Evolutionary conservation across 2,888 invertebrate species (phyloP).

Genomic region (Nebria brevicollis): DNA sequence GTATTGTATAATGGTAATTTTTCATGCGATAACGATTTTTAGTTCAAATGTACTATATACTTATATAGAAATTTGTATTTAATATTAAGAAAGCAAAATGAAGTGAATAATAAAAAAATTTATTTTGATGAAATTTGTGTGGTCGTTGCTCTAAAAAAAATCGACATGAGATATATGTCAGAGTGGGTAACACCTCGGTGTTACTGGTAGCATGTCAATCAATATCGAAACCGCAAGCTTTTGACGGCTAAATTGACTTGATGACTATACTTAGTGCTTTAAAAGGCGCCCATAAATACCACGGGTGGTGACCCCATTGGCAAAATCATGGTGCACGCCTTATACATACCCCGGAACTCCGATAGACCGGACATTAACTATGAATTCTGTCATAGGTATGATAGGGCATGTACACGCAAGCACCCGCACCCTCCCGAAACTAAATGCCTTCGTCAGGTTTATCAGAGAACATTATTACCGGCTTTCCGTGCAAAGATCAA

Average conservation of each 20-base stretch:
- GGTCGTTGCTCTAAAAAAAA: too few relatives aligned
- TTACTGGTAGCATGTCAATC: background rate
- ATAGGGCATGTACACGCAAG: background rate
- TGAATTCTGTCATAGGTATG: background rate
- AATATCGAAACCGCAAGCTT: background rate
- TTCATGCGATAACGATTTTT: background rate
- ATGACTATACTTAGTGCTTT: background rate
- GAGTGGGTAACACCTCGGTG: too few relatives aligned
- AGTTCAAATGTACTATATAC: too few relatives aligned
- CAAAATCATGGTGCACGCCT: conserved; percentile 18
- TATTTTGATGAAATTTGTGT: too few relatives aligned
- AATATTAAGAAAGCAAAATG: too few relatives aligned
- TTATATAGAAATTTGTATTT: too few relatives aligned
- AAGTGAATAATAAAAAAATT: too few relatives aligned
- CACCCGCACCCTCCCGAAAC: background rate
- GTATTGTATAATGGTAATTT: background rate
- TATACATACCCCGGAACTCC: background rate
- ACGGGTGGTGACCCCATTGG: background rate
- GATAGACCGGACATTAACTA: conserved; percentile 22
- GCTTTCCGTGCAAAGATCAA: conserved; percentile 13
- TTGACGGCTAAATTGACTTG: background rate
- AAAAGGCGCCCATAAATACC: background rate
- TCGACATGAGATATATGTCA: too few relatives aligned
- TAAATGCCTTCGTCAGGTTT: conserved; percentile 29
- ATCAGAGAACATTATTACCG: conserved; percentile 25